Conservation (phyloP, 2,113 vertebrate genomes). For the Anolis sagrei region DNA sequence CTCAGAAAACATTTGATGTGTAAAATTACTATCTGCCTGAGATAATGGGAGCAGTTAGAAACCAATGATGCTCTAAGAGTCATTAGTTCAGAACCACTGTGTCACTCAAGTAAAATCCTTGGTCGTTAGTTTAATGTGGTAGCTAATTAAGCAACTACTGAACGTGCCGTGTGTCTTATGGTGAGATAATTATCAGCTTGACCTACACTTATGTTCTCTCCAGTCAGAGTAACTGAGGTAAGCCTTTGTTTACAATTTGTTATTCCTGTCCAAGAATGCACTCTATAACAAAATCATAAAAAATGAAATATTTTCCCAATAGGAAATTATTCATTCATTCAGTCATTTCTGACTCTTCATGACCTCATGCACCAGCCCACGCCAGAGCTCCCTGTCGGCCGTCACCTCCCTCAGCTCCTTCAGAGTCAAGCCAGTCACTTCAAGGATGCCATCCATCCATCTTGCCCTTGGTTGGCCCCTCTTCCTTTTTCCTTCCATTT, state of each 20-base stretch:
- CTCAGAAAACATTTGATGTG: rapidly evolving
- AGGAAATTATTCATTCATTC: too few species aligned
- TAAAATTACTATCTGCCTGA: conserved; percentile 36
- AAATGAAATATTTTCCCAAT: neutral
- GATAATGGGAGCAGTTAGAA: conserved; percentile 39
- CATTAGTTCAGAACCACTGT: neutral
- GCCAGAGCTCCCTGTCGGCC: too few species aligned
- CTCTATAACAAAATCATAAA: neutral
- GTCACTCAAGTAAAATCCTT: conserved; percentile 12
- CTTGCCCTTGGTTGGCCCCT: too few species aligned
- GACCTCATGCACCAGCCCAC: too few species aligned
- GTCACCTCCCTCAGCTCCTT: too few species aligned
- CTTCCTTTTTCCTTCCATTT: too few species aligned
- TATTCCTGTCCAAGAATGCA: neutral
- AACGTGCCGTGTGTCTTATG: conserved; percentile 5
- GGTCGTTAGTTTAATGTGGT: conserved; percentile 8
- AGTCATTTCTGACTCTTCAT: too few species aligned
- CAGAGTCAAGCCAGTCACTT: too few species aligned
- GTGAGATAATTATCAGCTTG: conserved; percentile 15
- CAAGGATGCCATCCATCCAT: too few species aligned
- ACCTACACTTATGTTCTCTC: neutral
- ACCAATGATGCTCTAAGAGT: neutral
- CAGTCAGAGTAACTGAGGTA: conserved; percentile 28
- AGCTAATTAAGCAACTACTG: conserved; percentile 2
- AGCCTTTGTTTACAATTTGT: neutral